Conservation (phyloP, 2,797 vertebrate species). For the Triplophysa bombifrons region DNA sequence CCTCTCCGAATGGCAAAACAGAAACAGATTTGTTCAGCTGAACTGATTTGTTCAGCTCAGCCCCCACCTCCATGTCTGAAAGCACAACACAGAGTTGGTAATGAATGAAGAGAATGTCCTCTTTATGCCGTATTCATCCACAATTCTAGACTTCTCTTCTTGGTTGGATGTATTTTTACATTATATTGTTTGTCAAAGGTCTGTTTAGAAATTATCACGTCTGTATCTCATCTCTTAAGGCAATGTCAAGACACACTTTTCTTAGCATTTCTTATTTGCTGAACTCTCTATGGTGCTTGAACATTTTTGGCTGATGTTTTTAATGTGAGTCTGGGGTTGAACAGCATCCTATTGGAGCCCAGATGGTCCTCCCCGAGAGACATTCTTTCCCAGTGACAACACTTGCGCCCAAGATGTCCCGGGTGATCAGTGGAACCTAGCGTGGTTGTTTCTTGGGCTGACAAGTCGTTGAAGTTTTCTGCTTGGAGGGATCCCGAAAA, state of each 20-base stretch:
- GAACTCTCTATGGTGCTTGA: slow-evolving; percentile 51
- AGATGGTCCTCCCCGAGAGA: slow-evolving; percentile 51
- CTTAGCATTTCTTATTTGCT: slow-evolving; percentile 34
- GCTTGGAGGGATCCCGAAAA: slow-evolving; percentile 57
- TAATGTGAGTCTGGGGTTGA: slow-evolving; percentile 46
- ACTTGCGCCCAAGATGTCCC: slow-evolving; percentile 42
- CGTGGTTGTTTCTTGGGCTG: slow-evolving; percentile 35
- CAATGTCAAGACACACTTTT: slow-evolving; percentile 47
- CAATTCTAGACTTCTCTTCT: slow-evolving; percentile 24
- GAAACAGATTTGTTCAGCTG: slow-evolving; percentile 75
- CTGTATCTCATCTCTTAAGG: neutral
- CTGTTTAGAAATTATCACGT: neutral
- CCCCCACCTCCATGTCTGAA: slow-evolving; percentile 56
- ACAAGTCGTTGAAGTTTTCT: slow-evolving; percentile 58
- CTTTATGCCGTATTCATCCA: slow-evolving; percentile 59
- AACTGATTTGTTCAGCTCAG: slow-evolving; percentile 73
- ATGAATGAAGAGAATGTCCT: slow-evolving; percentile 60
- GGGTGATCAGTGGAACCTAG: slow-evolving; percentile 7
- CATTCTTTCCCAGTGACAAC: slow-evolving; percentile 60
- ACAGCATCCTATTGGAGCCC: slow-evolving; percentile 58
- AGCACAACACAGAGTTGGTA: slow-evolving; percentile 55
- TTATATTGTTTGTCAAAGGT: slow-evolving; percentile 5
- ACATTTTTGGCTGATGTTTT: slow-evolving; percentile 55
- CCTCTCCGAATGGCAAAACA: slow-evolving; percentile 70
- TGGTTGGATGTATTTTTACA: slow-evolving; percentile 10